Evolutionary conservation across 1,140 invertebrate species (phyloP).

Genomic region (Agrilus planipennis): DNA sequence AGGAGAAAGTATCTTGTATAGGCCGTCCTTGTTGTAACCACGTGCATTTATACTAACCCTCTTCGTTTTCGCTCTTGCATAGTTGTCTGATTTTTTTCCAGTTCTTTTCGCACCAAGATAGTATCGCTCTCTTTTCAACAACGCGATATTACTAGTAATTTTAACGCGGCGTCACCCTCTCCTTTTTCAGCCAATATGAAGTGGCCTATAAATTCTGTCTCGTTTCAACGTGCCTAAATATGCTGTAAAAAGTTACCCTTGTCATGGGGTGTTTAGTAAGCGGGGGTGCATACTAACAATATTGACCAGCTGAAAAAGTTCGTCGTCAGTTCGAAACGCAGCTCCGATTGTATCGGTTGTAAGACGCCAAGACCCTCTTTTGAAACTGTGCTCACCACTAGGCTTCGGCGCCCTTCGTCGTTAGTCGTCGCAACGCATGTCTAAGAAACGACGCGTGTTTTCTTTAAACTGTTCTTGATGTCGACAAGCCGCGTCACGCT

Average conservation of each 20-base stretch:
- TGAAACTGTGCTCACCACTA: too few species aligned
- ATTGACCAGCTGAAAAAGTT: constrained; percentile 26
- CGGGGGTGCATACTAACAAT: constrained; percentile 20
- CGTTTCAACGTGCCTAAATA: constrained; percentile 26
- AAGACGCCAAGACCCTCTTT: too few species aligned
- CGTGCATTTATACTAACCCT: too few species aligned
- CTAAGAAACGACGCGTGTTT: constrained; percentile 10
- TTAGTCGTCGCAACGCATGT: constrained; percentile 8
- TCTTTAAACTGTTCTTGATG: constrained; percentile 8
- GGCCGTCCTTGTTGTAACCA: too few species aligned
- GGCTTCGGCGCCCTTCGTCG: constrained; percentile 9
- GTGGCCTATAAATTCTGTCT: too few species aligned
- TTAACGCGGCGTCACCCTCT: constrained; percentile 7
- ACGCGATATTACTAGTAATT: too few species aligned
- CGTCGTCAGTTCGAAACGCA: constrained; percentile 18
- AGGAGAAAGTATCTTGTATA: too few species aligned
- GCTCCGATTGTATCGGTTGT: neutral
- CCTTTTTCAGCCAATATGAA: too few species aligned
- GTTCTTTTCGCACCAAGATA: too few species aligned
- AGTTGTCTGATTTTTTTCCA: too few species aligned
- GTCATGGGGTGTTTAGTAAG: constrained; percentile 19
- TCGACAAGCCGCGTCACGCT: too few species aligned
- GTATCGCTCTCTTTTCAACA: constrained; percentile 8
- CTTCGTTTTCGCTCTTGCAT: too few species aligned
- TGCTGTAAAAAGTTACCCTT: constrained; percentile 35